A percentile compares a stretch with the other conserved stretches of the same genome.
These are phyloP conservation scores for Mylabris sibirica DNA, from an alignment of 2,888 invertebrate species.

Conservation along the genomic window DNA sequence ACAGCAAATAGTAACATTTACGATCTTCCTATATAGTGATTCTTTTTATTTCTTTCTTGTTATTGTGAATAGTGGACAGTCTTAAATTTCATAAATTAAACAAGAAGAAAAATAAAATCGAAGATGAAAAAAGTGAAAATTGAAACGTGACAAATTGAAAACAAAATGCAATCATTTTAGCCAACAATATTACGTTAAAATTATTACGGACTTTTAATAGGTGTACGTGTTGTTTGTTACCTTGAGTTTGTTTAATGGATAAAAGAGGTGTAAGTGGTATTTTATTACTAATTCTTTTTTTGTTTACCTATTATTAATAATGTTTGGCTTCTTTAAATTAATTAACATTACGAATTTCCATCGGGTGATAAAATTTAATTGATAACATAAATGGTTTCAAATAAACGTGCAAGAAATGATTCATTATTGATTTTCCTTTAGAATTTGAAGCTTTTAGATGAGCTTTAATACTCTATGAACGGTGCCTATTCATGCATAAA, in stretches of 20 bases:
- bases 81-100: constrained; percentile 19
- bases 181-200: constrained; percentile 2
- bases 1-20: neutral
- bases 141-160: constrained; percentile 28
- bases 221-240: constrained; percentile 12
- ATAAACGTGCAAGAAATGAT: neutral
- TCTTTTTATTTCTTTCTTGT: constrained; percentile 12
- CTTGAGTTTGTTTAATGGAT: constrained; percentile 11
- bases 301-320: neutral
- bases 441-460: neutral
- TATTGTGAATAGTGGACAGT: constrained; percentile 24
- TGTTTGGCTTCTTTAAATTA: neutral
- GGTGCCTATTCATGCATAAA: neutral
- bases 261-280: constrained; percentile 4
- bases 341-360: neutral
- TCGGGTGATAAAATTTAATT: neutral
- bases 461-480: neutral
- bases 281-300: neutral
- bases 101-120: neutral
- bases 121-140: constrained; percentile 14
- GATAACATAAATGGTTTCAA: neutral
- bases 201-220: constrained; percentile 9
- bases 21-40: neutral
- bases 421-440: neutral
- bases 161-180: neutral